Conservation (phyloP, 1,140 invertebrate genomes). For the Leptinotarsa undecemlineata region DNA sequence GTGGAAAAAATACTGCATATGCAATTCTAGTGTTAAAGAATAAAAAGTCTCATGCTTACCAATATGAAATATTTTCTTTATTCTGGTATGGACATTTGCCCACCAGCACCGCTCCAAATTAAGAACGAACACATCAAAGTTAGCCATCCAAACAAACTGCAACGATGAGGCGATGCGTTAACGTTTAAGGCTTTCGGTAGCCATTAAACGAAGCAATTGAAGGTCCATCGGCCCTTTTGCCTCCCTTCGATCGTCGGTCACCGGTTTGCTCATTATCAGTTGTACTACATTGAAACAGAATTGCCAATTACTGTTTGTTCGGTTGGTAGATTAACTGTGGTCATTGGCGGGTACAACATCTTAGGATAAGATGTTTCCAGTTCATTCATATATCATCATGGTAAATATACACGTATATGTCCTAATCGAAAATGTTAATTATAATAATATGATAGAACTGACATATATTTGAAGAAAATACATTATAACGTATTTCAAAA, state of each 20-base stretch:
- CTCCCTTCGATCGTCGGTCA: neutral
- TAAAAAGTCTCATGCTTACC: no score
- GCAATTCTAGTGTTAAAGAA: no score
- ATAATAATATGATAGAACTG: no score
- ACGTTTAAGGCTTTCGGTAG: slow-evolving; percentile 22
- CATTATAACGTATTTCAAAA: no score
- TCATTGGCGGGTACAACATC: neutral
- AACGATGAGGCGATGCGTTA: slow-evolving; percentile 24
- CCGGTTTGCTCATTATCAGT: slow-evolving; percentile 39
- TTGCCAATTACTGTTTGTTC: slow-evolving; percentile 27
- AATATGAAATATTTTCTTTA: no score
- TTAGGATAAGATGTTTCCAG: neutral
- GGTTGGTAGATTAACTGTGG: neutral
- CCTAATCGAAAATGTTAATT: no score
- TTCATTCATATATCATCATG: neutral
- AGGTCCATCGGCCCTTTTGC: slow-evolving; percentile 18
- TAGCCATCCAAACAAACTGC: slow-evolving; percentile 17
- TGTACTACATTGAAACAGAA: slow-evolving; percentile 37
- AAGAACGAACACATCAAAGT: slow-evolving; percentile 16
- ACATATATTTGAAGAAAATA: no score
- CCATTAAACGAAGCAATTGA: slow-evolving; percentile 21
- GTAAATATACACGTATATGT: neutral
- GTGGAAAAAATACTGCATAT: no score
- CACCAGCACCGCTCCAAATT: slow-evolving; percentile 3
- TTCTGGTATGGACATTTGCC: neutral